These are phyloP conservation scores for Clupea harengus DNA, from an alignment of 2,113 vertebrate genomes.

Conservation along the genomic window DNA sequence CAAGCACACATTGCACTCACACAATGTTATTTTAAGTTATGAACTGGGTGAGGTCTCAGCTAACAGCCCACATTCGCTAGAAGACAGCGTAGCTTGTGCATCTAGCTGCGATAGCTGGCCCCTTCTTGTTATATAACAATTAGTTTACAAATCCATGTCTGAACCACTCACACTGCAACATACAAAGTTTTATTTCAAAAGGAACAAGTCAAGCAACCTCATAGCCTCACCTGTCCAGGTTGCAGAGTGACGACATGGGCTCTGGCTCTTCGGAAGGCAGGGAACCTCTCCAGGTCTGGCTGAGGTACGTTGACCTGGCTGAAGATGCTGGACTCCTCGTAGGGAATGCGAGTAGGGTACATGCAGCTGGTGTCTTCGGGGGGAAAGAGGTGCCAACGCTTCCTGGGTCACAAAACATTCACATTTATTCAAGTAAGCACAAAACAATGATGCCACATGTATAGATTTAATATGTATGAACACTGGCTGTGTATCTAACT, in stretches of 20 bases:
- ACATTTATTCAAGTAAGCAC: not conserved
- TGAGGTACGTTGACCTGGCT: conserved; percentile 83
- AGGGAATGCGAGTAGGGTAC: conserved; percentile 95
- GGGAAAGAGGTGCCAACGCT: conserved; percentile 92
- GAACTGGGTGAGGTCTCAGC: too few relatives aligned
- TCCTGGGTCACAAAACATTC: conserved; percentile 66
- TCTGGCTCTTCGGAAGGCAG: conserved; percentile 71
- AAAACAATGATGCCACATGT: not conserved
- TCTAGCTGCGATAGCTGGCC: too few relatives aligned
- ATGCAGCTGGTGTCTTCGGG: conserved; percentile 82
- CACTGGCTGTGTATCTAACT: not conserved
- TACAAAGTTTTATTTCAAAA: not conserved
- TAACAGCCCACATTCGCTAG: too few relatives aligned
- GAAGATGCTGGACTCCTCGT: conserved; percentile 97
- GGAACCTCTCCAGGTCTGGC: conserved; percentile 81
- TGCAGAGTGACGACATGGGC: conserved; percentile 78
- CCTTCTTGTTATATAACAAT: too few relatives aligned
- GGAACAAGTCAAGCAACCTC: not conserved
- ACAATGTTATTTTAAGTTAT: too few relatives aligned
- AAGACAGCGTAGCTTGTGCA: too few relatives aligned
- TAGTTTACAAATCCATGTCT: not conserved
- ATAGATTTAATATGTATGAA: not conserved
- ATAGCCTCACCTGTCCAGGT: conserved; percentile 85
- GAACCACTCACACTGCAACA: not conserved
- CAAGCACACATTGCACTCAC: too few relatives aligned